Conservation (phyloP, 1,140 invertebrate species). For the Diachasma alloeum region DNA sequence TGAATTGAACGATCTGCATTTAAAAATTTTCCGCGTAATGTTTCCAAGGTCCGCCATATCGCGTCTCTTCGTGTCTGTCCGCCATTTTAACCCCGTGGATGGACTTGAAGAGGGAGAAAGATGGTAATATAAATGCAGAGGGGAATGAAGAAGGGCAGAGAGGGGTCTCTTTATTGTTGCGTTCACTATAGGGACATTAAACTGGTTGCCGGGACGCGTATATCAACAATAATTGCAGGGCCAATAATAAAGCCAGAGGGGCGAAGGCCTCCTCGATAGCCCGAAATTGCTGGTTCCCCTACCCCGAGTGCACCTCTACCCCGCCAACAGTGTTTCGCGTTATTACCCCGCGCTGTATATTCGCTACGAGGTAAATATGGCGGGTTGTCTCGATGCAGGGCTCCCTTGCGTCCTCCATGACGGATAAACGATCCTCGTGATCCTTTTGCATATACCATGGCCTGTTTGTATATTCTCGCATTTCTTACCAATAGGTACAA, state of each 20-base stretch:
- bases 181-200: slow-evolving; percentile 53
- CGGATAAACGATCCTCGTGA: slow-evolving; percentile 57
- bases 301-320: slow-evolving; percentile 25
- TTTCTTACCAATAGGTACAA: slow-evolving; percentile 9
- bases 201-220: slow-evolving; percentile 54
- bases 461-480: not conserved
- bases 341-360: slow-evolving; percentile 32
- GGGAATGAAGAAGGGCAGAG: not conserved
- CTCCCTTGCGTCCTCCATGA: slow-evolving; percentile 58
- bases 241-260: slow-evolving; percentile 64
- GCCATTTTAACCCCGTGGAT: slow-evolving; percentile 3
- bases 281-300: slow-evolving; percentile 59
- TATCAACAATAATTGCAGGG: slow-evolving; percentile 65
- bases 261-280: slow-evolving; percentile 52
- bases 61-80: not conserved
- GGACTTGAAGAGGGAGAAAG: not conserved
- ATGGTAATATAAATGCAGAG: not conserved
- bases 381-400: slow-evolving; percentile 41
- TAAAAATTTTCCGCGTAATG: slow-evolving; percentile 1
- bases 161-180: slow-evolving; percentile 44
- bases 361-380: slow-evolving; percentile 2
- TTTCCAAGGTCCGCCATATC: not conserved
- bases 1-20: not conserved
- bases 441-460: slow-evolving; percentile 14
- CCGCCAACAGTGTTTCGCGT: slow-evolving; percentile 37